Conservation (phyloP, 2,888 invertebrate genomes). For the Minunthozetes semirufus region DNA sequence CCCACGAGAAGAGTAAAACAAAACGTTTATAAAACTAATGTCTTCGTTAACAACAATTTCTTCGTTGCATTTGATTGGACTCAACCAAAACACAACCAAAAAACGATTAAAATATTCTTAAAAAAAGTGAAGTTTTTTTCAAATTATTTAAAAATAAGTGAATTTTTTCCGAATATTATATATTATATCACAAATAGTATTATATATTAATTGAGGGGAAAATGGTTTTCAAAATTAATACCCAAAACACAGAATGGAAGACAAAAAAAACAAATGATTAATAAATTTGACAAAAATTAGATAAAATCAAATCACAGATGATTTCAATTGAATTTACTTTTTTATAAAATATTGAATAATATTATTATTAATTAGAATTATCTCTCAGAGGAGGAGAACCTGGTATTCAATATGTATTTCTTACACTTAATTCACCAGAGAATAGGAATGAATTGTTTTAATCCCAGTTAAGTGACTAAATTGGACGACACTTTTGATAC, state of each 20-base stretch:
- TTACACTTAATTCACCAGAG: not conserved
- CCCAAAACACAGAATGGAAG: conserved; percentile 9
- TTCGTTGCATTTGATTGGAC: not conserved
- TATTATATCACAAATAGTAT: conserved; percentile 7
- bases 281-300: not conserved
- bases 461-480: conserved; percentile 19
- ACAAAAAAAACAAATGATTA: not conserved
- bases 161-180: conserved; percentile 8
- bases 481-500: not conserved
- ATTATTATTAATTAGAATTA: not conserved
- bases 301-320: conserved; percentile 13
- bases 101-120: not conserved
- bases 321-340: conserved; percentile 22
- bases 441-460: conserved; percentile 23
- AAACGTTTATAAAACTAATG: not conserved
- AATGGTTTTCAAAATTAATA: not conserved
- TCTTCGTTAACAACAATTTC: not conserved
- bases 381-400: too few species aligned
- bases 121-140: conserved; percentile 3
- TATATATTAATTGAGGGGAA: conserved; percentile 5
- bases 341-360: conserved; percentile 10
- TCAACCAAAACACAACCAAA: not conserved
- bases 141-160: not conserved
- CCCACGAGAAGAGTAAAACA: not conserved
- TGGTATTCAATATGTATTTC: not conserved